Evolutionary conservation across 1,140 invertebrate species (phyloP).

Genomic region (Hyposmocoma kahamanoa): DNA sequence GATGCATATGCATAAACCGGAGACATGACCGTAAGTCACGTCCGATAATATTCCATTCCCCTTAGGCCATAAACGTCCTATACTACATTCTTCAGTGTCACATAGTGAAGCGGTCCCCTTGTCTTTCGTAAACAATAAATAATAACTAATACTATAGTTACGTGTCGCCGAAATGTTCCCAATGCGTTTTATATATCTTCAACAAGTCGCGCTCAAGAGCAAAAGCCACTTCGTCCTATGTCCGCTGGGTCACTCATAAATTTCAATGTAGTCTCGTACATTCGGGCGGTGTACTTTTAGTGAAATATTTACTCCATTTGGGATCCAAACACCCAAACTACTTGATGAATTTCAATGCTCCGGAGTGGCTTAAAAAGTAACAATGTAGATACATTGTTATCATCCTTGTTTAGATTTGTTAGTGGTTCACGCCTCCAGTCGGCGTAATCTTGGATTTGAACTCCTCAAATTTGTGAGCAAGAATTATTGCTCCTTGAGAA

Average conservation of each 20-base stretch:
- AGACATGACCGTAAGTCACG: too few relatives aligned
- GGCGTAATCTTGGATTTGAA: too few relatives aligned
- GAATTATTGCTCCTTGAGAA: too few relatives aligned
- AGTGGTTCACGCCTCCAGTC: too few relatives aligned
- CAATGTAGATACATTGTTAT: too few relatives aligned
- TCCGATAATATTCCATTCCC: too few relatives aligned
- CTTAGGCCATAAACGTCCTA: too few relatives aligned
- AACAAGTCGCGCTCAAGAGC: constrained; percentile 25
- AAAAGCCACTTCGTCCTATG: constrained; percentile 30
- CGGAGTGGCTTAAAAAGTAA: constrained; percentile 18
- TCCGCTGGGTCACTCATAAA: constrained; percentile 44
- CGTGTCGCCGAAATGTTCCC: constrained; percentile 14
- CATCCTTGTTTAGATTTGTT: too few relatives aligned
- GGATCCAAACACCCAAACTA: constrained; percentile 39
- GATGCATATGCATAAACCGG: too few relatives aligned
- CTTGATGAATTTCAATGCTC: constrained; percentile 41
- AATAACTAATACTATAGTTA: not conserved
- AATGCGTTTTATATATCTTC: constrained; percentile 35
- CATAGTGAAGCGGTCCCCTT: too few relatives aligned
- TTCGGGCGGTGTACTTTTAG: constrained; percentile 43
- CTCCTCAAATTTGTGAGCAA: too few relatives aligned
- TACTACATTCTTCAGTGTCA: too few relatives aligned
- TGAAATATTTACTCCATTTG: constrained; percentile 49
- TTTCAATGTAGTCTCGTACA: constrained; percentile 40
- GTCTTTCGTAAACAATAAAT: not conserved